phyloP scores from a whole-genome alignment of 2,113 vertebrate species.

The Hyperopisus bebe region DNA sequence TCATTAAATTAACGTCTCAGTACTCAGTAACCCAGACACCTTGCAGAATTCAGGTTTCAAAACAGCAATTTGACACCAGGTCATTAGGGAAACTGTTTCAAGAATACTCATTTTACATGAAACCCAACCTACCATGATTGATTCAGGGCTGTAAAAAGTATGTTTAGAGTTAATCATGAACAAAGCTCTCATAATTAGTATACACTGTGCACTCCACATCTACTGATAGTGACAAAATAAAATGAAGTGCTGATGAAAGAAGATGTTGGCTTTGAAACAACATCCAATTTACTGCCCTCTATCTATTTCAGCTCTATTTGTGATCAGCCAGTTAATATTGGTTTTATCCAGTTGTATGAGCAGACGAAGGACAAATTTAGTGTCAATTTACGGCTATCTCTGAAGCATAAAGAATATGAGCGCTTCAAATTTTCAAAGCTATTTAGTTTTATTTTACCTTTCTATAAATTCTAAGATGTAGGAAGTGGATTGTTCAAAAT shows the following conservation, averaged over 20 bases:
- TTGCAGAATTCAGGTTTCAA: not conserved
- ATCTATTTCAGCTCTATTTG: conserved; percentile 16
- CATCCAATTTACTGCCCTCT: conserved; percentile 5
- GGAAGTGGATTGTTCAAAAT: conserved; percentile 17
- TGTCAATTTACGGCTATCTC: conserved; percentile 13
- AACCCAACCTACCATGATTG: not conserved
- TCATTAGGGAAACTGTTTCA: not conserved
- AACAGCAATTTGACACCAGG: not conserved
- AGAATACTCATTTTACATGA: not conserved
- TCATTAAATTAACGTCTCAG: not conserved
- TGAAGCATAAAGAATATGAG: conserved; percentile 3
- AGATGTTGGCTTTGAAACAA: conserved; percentile 13
- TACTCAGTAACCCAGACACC: not conserved
- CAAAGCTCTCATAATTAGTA: conserved; percentile 15
- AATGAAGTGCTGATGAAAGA: conserved; percentile 16
- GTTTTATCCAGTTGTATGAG: conserved; percentile 9
- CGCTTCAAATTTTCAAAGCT: conserved; percentile 12
- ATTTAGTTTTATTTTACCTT: conserved; percentile 19
- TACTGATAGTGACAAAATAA: conserved; percentile 7
- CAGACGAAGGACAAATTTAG: conserved; percentile 13
- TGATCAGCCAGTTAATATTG: conserved; percentile 14
- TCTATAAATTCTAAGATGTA: not conserved
- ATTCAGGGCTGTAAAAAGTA: not conserved
- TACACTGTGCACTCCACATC: not conserved
- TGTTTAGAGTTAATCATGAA: conserved; percentile 16